These are phyloP conservation scores for Neotoma lepida DNA, from an alignment of 2,113 vertebrate genomes.

Conservation along the genomic window DNA sequence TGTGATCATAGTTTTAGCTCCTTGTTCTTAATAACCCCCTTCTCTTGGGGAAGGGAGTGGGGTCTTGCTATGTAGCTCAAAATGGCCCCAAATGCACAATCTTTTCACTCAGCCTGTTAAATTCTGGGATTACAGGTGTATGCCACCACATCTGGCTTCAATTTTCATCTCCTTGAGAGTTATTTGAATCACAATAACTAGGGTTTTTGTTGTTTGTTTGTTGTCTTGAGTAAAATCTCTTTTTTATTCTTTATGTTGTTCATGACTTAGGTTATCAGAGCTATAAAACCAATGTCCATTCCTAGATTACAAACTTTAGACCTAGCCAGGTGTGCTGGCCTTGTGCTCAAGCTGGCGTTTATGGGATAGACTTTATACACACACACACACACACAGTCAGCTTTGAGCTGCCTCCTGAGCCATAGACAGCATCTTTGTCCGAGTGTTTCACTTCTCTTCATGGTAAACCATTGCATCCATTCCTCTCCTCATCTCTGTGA, in stretches of 20 bases:
- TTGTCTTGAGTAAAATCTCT: background rate
- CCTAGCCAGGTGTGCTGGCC: background rate
- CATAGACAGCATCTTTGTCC: too few relatives aligned
- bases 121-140: background rate
- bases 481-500: background rate
- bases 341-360: background rate
- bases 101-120: background rate
- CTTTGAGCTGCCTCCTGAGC: background rate
- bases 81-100: background rate
- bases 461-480: background rate
- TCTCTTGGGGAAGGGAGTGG: background rate
- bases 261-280: background rate
- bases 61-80: background rate
- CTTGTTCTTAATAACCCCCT: background rate
- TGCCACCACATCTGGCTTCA: background rate
- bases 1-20: background rate
- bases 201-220: background rate
- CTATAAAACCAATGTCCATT: background rate
- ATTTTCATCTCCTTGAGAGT: background rate
- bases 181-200: background rate
- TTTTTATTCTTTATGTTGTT: background rate
- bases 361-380: background rate
- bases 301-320: background rate
- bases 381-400: too few relatives aligned
- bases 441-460: background rate